Base-by-base conservation (phyloP, 1,140 invertebrate species). In the Rhagoletis pomonella region DNA sequence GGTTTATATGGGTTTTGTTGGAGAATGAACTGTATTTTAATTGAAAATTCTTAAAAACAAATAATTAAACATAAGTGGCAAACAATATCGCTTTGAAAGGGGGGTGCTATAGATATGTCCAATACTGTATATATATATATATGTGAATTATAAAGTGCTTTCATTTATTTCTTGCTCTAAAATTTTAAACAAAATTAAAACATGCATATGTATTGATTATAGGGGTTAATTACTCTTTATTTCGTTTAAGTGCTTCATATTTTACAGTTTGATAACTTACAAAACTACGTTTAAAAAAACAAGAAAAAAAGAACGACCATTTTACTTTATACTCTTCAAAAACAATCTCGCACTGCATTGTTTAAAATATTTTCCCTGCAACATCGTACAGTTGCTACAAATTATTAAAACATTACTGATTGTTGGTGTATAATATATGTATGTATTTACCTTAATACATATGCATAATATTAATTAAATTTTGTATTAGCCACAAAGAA, bases 261-360 rank as follows among this genome's bases (percentile, higher is more conserved):
- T 73, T 47, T 73, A 47, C 67, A 73, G 67, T 42, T 73, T 73
- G 39, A 73, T 73, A 44, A 2, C 67, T 73, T 73, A 73, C 42
- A 6, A 5, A 73, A 5, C 67, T 73, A 73, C 50, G 50, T 55
- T 55, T 44, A 44, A 73, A 73, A 73, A 42, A 69, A 42, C 6
- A 69, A 69, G 29, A 65, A 19, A 12, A 65, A 10, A 12, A 9
- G 29, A 29, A 67, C n/a, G 17, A 67, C 10, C 39, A 29, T 5
- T 39, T 39, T 67, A 12, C 65, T 67, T 39, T 47, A 44, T 47
- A 73, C 42, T 47, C 17, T 44, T 73, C 67, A 42, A 73, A 42
- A 44, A 47, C 67, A 42, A 73, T 1, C 44, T 6, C 67, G 4
- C 10, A 17, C 39, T 65, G 29, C 9, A 9, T 65, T 65, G 29